Percentiles rank a stretch among this genome's conserved stretches.
phyloP scores from a whole-genome alignment of 2,797 vertebrate genomes.

The Schizopygopsis malacanthus region DNA sequence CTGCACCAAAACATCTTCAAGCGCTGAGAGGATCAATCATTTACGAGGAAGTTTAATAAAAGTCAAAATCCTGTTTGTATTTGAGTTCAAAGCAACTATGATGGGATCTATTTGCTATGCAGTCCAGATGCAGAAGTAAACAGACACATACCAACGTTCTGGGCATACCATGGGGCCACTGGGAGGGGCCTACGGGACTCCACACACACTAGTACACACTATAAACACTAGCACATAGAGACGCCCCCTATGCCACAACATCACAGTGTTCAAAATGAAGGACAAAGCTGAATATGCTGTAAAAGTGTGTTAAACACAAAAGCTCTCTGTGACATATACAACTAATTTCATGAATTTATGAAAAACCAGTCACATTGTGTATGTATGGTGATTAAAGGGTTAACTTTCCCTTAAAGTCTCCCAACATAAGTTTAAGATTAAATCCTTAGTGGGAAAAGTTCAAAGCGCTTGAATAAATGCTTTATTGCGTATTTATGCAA shows the following conservation, averaged over 20 bases:
- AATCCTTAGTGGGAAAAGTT: neutral
- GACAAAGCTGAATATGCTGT: neutral
- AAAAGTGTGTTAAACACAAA: neutral
- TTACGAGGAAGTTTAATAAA: neutral
- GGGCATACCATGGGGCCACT: conserved; percentile 74
- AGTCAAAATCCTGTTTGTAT: neutral
- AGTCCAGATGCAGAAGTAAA: conserved; percentile 57
- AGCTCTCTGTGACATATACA: neutral
- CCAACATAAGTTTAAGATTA: neutral
- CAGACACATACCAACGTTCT: conserved; percentile 69
- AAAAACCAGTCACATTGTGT: neutral
- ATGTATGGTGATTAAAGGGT: neutral
- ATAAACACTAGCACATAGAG: conserved; percentile 1
- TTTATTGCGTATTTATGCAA: neutral
- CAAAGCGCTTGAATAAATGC: neutral
- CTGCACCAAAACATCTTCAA: conserved; percentile 4
- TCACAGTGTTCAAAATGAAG: conserved; percentile 22
- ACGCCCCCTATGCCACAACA: conserved; percentile 2
- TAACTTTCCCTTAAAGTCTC: neutral
- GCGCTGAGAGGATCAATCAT: neutral
- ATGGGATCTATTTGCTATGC: conserved; percentile 15
- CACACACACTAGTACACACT: conserved; percentile 17
- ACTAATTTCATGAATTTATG: neutral
- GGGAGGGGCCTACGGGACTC: conserved; percentile 59
- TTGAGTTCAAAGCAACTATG: neutral